Percentiles rank a stretch among this genome's conserved stretches.
These are phyloP conservation scores for Papilio machaon DNA, from an alignment of 1,140 invertebrate genomes.

Conservation along the genomic window DNA sequence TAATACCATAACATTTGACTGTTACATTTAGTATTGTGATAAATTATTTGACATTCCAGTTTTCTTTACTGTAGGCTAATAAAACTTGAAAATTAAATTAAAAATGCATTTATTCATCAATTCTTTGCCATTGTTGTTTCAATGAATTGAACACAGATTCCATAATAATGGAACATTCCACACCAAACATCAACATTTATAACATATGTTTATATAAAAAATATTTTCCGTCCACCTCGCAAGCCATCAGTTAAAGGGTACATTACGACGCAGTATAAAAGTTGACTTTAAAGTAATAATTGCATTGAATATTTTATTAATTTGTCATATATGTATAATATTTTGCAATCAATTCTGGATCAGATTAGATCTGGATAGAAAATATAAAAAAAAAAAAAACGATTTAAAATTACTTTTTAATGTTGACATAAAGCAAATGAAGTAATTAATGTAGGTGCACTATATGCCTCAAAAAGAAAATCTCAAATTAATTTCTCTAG, in stretches of 20 bases:
- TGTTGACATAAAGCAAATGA: no score
- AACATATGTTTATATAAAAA: background rate
- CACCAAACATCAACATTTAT: background rate
- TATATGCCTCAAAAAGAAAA: background rate
- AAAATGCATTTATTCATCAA: slow-evolving; percentile 9
- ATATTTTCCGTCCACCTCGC: slow-evolving; percentile 13
- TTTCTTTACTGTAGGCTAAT: slow-evolving; percentile 8
- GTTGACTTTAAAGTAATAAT: background rate
- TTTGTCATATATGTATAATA: background rate
- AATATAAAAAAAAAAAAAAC: no score
- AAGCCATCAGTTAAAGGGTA: background rate
- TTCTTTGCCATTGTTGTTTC: background rate
- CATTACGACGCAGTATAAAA: slow-evolving; percentile 1
- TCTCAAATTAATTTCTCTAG: slow-evolving; percentile 4
- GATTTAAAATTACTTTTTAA: no score
- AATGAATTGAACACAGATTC: slow-evolving; percentile 1
- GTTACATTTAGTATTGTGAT: background rate
- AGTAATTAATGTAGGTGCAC: no score
- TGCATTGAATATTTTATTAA: background rate
- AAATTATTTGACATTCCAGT: slow-evolving; percentile 23
- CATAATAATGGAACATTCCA: slow-evolving; percentile 11
- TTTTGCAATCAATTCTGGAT: background rate
- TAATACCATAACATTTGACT: background rate
- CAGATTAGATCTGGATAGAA: background rate
- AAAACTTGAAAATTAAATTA: background rate